Evolutionary conservation across 2,797 vertebrate genomes (phyloP).

Genomic region (Gobionotothen gibberifrons): DNA sequence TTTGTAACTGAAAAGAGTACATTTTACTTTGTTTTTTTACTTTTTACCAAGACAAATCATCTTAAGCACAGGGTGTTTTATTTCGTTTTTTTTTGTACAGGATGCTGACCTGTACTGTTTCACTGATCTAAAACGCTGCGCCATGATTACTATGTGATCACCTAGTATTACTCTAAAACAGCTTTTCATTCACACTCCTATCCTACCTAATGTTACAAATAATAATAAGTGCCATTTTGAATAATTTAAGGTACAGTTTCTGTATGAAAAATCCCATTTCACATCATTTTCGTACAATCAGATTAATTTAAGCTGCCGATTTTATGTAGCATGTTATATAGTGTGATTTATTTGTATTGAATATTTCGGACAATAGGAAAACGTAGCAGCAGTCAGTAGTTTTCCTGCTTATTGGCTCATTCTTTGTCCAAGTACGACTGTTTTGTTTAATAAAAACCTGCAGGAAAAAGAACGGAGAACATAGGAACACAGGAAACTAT

Average conservation of each 20-base stretch:
- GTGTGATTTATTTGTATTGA: neutral
- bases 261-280: constrained; percentile 14
- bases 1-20: neutral
- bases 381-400: neutral
- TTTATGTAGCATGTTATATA: neutral
- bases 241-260: neutral
- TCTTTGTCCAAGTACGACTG: neutral
- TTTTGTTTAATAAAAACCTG: neutral
- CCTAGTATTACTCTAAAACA: neutral
- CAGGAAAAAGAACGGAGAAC: neutral
- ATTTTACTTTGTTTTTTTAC: neutral
- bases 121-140: neutral
- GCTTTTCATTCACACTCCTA: constrained; percentile 27
- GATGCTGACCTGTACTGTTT: constrained; percentile 11
- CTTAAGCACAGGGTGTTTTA: neutral
- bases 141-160: constrained; percentile 26
- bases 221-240: neutral
- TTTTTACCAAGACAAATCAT: neutral
- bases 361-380: neutral
- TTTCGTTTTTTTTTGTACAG: neutral
- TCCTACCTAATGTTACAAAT: constrained; percentile 9
- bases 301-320: neutral
- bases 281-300: neutral
- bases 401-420: neutral
- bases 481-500: constrained; percentile 17